Percentiles rank a stretch among this genome's conserved stretches.
Conservation (phyloP, 2,113 vertebrate species). For the Telmatochromis sp. region DNA sequence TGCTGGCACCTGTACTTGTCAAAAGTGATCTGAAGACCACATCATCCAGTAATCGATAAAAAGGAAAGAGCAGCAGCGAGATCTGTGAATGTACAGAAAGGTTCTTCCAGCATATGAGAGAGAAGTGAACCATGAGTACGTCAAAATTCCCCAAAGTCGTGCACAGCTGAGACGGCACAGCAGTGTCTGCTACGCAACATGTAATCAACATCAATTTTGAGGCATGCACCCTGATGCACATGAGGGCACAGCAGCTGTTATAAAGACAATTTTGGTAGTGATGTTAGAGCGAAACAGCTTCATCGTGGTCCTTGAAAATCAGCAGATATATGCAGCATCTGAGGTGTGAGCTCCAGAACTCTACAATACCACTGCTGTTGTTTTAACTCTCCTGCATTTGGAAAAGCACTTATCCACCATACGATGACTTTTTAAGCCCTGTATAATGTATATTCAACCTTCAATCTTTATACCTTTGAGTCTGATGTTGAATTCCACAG, state of each 20-base stretch:
- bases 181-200: background rate
- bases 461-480: background rate
- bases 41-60: background rate
- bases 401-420: background rate
- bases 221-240: background rate
- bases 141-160: background rate
- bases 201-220: background rate
- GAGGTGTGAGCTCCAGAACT: background rate
- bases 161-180: background rate
- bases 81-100: background rate
- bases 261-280: background rate
- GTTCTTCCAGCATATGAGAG: background rate
- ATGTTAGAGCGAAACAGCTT: background rate
- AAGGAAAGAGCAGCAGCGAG: background rate
- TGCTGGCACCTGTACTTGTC: background rate
- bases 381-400: background rate
- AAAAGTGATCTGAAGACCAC: background rate
- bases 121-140: background rate
- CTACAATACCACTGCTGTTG: background rate
- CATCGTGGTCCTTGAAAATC: background rate
- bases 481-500: background rate
- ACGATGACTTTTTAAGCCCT: background rate
- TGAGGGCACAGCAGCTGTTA: background rate
- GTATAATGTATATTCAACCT: background rate
- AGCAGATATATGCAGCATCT: background rate